Percentiles rank a stretch among this genome's conserved stretches.
phyloP scores from a whole-genome alignment of 2,113 vertebrate species.

The Cephalopholis sonnerati region DNA sequence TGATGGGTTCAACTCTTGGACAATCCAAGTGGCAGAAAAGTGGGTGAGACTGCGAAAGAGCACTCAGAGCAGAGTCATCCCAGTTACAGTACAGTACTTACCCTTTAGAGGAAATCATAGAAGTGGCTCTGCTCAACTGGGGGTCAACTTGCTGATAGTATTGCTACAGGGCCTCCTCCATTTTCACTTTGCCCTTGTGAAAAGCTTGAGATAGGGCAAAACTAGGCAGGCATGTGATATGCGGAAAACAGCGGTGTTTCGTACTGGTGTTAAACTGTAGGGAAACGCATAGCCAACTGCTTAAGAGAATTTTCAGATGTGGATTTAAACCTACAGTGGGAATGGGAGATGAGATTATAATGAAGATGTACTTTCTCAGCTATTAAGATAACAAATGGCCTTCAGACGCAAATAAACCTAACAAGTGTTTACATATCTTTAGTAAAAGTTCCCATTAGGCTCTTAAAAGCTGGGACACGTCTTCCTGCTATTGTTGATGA shows the following conservation, averaged over 20 bases:
- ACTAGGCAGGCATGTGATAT: slow-evolving; percentile 26
- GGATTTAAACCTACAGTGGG: not conserved
- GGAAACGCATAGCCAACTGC: not conserved
- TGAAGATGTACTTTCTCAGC: not conserved
- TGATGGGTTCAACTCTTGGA: slow-evolving; percentile 55
- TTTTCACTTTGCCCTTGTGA: slow-evolving; percentile 63
- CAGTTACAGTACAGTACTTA: slow-evolving; percentile 66
- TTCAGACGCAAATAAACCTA: slow-evolving; percentile 25
- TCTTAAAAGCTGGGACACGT: not conserved
- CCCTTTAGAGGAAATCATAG: slow-evolving; percentile 61
- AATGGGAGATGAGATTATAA: not conserved
- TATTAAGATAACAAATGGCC: slow-evolving; percentile 30
- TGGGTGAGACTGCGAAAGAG: slow-evolving; percentile 55
- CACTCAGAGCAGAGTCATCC: slow-evolving; percentile 57
- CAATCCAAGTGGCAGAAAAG: slow-evolving; percentile 50
- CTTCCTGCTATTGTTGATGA: not conserved
- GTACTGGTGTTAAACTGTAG: slow-evolving; percentile 3
- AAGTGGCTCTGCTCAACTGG: slow-evolving; percentile 54
- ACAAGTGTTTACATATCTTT: slow-evolving; percentile 37
- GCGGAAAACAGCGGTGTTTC: slow-evolving; percentile 40
- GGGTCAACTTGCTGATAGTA: slow-evolving; percentile 65
- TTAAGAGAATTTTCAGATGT: not conserved
- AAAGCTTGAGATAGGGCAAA: slow-evolving; percentile 58
- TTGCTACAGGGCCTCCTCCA: slow-evolving; percentile 49
- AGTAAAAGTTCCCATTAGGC: slow-evolving; percentile 1